Evolutionary conservation across 2,113 vertebrate genomes (phyloP).

Genomic region (Eretmodus cyanostictus): DNA sequence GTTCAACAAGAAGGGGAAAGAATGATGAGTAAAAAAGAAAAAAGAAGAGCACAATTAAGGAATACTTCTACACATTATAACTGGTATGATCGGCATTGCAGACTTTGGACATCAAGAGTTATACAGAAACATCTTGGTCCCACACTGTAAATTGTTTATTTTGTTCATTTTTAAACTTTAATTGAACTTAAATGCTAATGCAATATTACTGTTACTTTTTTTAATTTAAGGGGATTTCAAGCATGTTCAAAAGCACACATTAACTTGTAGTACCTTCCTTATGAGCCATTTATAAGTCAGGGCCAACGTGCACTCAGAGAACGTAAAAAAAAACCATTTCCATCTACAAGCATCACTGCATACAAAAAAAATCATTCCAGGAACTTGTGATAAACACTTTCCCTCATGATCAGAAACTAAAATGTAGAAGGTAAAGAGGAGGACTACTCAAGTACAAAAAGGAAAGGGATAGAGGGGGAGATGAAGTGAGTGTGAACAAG

Average conservation of each 20-base stretch:
- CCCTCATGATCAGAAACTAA: background rate
- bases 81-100: background rate
- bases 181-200: background rate
- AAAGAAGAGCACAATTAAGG: background rate
- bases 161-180: background rate
- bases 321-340: background rate
- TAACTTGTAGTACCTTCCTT: background rate
- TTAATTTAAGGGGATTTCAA: background rate
- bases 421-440: background rate
- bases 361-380: background rate
- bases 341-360: background rate
- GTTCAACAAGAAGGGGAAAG: conserved; percentile 27
- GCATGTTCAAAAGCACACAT: background rate
- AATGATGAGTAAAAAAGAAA: background rate
- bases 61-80: background rate
- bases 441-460: background rate
- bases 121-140: background rate
- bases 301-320: background rate
- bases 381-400: background rate
- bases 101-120: background rate
- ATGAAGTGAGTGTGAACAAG: background rate
- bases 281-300: background rate
- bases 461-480: background rate
- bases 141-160: background rate
- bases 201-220: background rate